Base-by-base conservation (phyloP, 2,797 vertebrate genomes). In the Chelon auratus region DNA sequence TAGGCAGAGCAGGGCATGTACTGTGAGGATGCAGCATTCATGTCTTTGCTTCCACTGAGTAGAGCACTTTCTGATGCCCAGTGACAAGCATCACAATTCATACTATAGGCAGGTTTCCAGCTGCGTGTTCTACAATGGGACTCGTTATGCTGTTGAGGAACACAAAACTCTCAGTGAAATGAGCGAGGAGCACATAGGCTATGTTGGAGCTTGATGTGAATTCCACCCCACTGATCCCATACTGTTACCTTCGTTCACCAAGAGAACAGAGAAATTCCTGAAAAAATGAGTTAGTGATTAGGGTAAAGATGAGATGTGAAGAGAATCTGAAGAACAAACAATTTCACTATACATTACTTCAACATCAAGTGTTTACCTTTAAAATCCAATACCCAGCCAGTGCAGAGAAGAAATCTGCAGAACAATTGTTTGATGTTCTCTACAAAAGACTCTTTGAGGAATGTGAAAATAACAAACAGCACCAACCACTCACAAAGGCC, bases 21-120 rank as follows among this genome's bases (percentile, higher is more conserved):
- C 69, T 59, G 60, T 54, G 66, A 56, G 53, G 50, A 75, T 72
- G 62, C 68, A 77, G 76, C 87, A 89, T 92, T 82, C 89, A 80
- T 73, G 74, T 59, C 64, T 81, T 85, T 88, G 80, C 88, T 81
- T 81, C 76, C 51, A 51, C 61, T 77, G 89, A 91, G 75, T 77
- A 80, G 85, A 64, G 61, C 59, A 36, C 82, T 82, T 87, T 65
- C 67, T 80, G 77, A 87, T 84, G 72, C 85, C 79, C 70, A 37
- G 60, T 77, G 87, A 93, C 89, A 89, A 85, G 87, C 71, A 33
- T 55, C 45, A 20, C 9, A n/a, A 68, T 73, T 78, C 71, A 83
- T 70, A 76, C 83, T 76, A 48, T 52, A 62, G 83, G 81, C 84
- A 81, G 79, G 75, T 82, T 81, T 72, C 62, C 74, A 88, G 72